Evolutionary conservation across 2,113 vertebrate genomes (phyloP).

Genomic region (Prunella fulvescens): DNA sequence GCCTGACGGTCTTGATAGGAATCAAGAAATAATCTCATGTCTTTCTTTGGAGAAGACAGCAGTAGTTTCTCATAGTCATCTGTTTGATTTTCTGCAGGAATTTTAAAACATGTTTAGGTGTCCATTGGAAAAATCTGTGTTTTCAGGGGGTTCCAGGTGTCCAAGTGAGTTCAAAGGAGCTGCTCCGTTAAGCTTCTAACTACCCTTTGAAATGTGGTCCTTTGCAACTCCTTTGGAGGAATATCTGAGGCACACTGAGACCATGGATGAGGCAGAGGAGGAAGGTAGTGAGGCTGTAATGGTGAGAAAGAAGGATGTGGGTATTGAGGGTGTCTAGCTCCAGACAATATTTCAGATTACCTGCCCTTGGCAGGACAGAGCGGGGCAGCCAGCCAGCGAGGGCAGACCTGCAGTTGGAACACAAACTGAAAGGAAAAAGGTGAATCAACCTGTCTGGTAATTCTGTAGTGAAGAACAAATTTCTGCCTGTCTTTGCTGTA

Average conservation of each 20-base stretch:
- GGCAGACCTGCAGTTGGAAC: not conserved
- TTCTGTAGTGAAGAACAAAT: not conserved
- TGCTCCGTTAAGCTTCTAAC: not conserved
- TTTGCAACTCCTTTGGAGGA: not conserved
- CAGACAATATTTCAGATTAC: not conserved
- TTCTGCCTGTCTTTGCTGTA: not conserved
- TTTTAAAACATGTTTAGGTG: not conserved
- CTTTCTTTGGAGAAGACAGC: not conserved
- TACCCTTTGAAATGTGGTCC: not conserved
- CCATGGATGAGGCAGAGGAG: not conserved
- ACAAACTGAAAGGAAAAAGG: not conserved
- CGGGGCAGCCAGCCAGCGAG: not conserved
- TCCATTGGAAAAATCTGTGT: not conserved
- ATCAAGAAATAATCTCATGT: not conserved
- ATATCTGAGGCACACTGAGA: not conserved
- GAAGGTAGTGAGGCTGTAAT: not conserved
- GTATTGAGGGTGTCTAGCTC: not conserved
- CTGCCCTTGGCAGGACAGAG: not conserved
- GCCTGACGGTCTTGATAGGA: not conserved
- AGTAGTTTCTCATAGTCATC: not conserved
- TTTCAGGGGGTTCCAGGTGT: not conserved
- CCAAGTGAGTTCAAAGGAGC: not conserved
- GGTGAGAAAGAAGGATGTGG: not conserved
- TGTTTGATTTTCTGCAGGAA: not conserved
- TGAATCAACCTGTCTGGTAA: not conserved